A percentile compares a stretch with the other conserved stretches of the same genome.
Evolutionary conservation across 1,140 invertebrate genomes (phyloP).

Genomic region (Sweltsa coloradensis): DNA sequence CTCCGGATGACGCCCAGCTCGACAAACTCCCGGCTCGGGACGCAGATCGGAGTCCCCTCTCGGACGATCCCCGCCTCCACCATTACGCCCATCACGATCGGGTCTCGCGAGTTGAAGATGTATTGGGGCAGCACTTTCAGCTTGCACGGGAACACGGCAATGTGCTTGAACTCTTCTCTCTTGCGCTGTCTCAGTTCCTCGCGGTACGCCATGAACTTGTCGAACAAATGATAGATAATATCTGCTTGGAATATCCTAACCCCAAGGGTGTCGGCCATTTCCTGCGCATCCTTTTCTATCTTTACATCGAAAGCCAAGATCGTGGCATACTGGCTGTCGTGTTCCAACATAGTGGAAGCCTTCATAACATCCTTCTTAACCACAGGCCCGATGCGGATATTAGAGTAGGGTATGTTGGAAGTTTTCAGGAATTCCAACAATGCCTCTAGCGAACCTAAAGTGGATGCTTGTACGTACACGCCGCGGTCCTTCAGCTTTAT

Average conservation of each 20-base stretch:
- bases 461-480: constrained; percentile 98
- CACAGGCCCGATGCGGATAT: constrained; percentile 97
- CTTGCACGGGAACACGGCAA: constrained; percentile 98
- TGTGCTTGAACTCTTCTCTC: constrained; percentile 87
- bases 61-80: constrained; percentile 92
- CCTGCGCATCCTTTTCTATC: constrained; percentile 94
- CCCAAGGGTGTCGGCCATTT: constrained; percentile 84
- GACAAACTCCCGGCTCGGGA: constrained; percentile 92
- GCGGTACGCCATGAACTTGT: constrained; percentile 89
- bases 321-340: constrained; percentile 92
- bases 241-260: constrained; percentile 98
- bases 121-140: constrained; percentile 76
- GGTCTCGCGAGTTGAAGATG: constrained; percentile 95
- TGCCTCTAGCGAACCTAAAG: constrained; percentile 94
- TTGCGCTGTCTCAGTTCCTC: constrained; percentile 90
- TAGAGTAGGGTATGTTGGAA: constrained; percentile 97
- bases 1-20: constrained; percentile 91
- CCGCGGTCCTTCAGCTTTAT: constrained; percentile 88
- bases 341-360: constrained; percentile 97
- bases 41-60: constrained; percentile 93
- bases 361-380: constrained; percentile 99
- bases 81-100: constrained; percentile 92
- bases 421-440: constrained; percentile 88
- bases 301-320: constrained; percentile 99
- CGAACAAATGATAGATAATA: constrained; percentile 99